Evolutionary conservation across 2,113 vertebrate species (phyloP).

Genomic region (Cathartes aura): DNA sequence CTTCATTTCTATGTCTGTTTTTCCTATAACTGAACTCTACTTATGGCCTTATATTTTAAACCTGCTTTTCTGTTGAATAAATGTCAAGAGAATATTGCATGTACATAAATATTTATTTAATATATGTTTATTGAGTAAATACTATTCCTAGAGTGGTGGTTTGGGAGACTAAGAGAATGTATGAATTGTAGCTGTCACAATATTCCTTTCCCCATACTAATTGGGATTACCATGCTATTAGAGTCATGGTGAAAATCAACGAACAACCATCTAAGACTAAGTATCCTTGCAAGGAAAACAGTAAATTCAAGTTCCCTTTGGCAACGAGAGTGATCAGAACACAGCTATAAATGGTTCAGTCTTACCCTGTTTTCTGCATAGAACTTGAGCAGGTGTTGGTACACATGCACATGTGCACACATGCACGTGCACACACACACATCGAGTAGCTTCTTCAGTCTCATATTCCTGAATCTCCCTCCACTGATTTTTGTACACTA

Average conservation of each 20-base stretch:
- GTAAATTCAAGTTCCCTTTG: background rate
- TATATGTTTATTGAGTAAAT: background rate
- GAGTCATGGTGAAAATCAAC: background rate
- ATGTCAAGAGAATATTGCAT: background rate
- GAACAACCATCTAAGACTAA: background rate
- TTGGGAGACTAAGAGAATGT: background rate
- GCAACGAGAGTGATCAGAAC: background rate
- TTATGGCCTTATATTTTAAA: background rate
- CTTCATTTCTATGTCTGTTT: background rate
- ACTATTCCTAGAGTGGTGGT: background rate
- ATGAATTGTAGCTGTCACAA: background rate
- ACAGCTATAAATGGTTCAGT: background rate
- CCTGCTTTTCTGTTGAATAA: background rate
- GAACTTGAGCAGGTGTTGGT: background rate
- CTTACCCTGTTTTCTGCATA: background rate
- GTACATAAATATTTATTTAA: background rate
- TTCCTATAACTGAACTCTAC: background rate
- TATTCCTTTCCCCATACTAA: background rate
- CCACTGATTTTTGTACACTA: background rate
- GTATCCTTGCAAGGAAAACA: background rate
- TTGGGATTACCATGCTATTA: background rate
- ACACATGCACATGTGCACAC: fast-evolving
- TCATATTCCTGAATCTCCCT: background rate
- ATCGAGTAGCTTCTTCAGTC: background rate
- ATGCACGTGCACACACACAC: too few species aligned